Conservation (phyloP, 2,888 invertebrate genomes). For the Parapristionchus giblindavisi region DNA sequence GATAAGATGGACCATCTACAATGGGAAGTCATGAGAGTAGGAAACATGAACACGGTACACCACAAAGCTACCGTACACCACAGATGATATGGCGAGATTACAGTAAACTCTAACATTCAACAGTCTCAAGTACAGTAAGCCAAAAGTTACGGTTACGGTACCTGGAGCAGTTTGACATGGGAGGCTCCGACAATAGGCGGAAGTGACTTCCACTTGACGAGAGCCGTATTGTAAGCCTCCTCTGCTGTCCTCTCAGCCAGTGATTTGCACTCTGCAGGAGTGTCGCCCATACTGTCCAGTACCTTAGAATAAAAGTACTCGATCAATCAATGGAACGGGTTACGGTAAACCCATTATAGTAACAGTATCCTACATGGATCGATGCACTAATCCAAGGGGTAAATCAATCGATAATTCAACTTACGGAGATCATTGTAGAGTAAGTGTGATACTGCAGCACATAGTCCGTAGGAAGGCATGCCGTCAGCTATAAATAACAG, state of each 20-base stretch:
- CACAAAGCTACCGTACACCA: too few relatives aligned
- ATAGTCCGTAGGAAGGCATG: slow-evolving; percentile 35
- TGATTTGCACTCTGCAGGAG: not conserved
- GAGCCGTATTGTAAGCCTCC: slow-evolving; percentile 3
- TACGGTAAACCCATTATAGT: not conserved
- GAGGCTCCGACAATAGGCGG: slow-evolving; percentile 12
- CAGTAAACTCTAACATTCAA: too few relatives aligned
- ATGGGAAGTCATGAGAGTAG: too few relatives aligned
- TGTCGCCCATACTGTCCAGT: slow-evolving; percentile 25
- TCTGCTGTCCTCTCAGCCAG: slow-evolving; percentile 9
- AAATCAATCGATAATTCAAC: not conserved
- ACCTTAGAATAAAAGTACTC: not conserved
- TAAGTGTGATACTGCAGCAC: slow-evolving; percentile 21
- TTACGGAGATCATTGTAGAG: slow-evolving; percentile 3
- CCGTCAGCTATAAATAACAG: slow-evolving; percentile 17
- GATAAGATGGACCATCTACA: slow-evolving; percentile 4
- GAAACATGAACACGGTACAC: too few relatives aligned
- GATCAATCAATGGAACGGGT: not conserved
- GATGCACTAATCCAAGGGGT: not conserved
- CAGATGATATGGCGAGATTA: too few relatives aligned
- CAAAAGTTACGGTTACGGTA: too few relatives aligned
- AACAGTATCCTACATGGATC: not conserved
- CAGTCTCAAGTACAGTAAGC: too few relatives aligned
- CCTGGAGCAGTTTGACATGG: slow-evolving; percentile 35
- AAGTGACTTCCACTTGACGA: slow-evolving; percentile 14